phyloP scores from a whole-genome alignment of 1,140 invertebrate genomes.

The Ylistrum balloti region DNA sequence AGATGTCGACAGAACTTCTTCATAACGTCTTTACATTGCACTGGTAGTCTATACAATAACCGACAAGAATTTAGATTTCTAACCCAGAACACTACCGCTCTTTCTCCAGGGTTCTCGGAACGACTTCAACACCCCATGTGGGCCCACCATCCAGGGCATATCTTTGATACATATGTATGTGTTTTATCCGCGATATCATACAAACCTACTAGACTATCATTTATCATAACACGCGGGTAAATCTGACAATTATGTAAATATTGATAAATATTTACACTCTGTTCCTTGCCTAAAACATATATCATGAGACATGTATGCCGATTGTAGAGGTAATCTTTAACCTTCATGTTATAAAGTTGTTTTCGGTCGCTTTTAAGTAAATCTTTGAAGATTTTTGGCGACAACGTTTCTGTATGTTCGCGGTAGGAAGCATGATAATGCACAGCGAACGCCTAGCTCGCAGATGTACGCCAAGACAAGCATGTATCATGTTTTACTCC shows the following conservation, averaged over 20 bases:
- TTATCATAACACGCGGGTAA: slow-evolving; percentile 15
- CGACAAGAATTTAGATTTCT: not conserved
- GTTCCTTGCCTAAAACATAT: slow-evolving; percentile 35
- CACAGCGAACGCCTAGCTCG: slow-evolving; percentile 15
- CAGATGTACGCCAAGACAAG: slow-evolving; percentile 31
- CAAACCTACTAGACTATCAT: slow-evolving; percentile 26
- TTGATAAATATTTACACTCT: slow-evolving; percentile 40
- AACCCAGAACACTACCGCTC: not conserved
- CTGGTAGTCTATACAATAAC: not conserved
- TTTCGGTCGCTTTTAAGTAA: slow-evolving; percentile 23
- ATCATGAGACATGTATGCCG: slow-evolving; percentile 33
- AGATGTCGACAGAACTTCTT: not conserved
- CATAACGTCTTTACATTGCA: not conserved
- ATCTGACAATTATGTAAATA: slow-evolving; percentile 40
- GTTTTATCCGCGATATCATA: slow-evolving; percentile 4
- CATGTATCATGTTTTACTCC: not conserved
- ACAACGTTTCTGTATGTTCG: slow-evolving; percentile 22
- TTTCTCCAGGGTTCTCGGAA: not conserved
- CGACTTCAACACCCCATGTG: not conserved
- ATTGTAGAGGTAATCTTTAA: slow-evolving; percentile 34
- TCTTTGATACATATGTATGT: slow-evolving; percentile 35
- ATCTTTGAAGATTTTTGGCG: slow-evolving; percentile 34
- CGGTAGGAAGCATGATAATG: slow-evolving; percentile 18
- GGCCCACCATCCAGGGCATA: not conserved
- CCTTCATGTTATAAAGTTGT: slow-evolving; percentile 14